Evolutionary conservation across 2,113 vertebrate genomes (phyloP).

Genomic region (Varanus salvator): DNA sequence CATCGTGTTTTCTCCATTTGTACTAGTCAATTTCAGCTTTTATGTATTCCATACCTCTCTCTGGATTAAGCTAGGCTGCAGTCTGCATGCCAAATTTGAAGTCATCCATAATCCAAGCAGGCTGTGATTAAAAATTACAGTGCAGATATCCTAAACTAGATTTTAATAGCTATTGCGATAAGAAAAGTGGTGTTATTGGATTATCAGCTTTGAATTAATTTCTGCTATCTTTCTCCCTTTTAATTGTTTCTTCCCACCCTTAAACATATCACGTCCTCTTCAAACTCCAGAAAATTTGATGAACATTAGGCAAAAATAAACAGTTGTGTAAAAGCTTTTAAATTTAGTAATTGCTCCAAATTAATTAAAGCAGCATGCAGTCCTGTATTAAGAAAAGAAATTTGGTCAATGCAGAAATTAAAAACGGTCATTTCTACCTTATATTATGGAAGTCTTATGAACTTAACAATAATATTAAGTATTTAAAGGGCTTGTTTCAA

Average conservation of each 20-base stretch:
- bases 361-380: not conserved
- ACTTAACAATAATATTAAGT: not conserved
- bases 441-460: slow-evolving; percentile 24
- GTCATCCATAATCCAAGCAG: slow-evolving; percentile 18
- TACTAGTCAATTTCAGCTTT: slow-evolving; percentile 13
- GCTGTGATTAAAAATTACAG: slow-evolving; percentile 56
- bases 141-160: slow-evolving; percentile 46
- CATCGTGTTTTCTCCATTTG: slow-evolving; percentile 6
- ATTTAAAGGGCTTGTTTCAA: not conserved
- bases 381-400: slow-evolving; percentile 38
- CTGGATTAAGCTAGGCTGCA: slow-evolving; percentile 42
- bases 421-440: slow-evolving; percentile 17
- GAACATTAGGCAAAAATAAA: slow-evolving; percentile 14
- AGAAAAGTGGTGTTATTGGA: slow-evolving; percentile 48
- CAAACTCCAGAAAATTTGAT: slow-evolving; percentile 36
- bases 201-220: slow-evolving; percentile 57
- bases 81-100: slow-evolving; percentile 37
- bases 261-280: not conserved
- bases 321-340: slow-evolving; percentile 37
- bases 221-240: slow-evolving; percentile 50
- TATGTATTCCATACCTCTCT: slow-evolving; percentile 18
- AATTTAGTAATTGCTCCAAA: slow-evolving; percentile 60
- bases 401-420: slow-evolving; percentile 40
- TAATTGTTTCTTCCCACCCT: slow-evolving; percentile 26
- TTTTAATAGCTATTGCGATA: slow-evolving; percentile 54